phyloP scores from a whole-genome alignment of 2,113 vertebrate species.

The Antigone vipio region DNA sequence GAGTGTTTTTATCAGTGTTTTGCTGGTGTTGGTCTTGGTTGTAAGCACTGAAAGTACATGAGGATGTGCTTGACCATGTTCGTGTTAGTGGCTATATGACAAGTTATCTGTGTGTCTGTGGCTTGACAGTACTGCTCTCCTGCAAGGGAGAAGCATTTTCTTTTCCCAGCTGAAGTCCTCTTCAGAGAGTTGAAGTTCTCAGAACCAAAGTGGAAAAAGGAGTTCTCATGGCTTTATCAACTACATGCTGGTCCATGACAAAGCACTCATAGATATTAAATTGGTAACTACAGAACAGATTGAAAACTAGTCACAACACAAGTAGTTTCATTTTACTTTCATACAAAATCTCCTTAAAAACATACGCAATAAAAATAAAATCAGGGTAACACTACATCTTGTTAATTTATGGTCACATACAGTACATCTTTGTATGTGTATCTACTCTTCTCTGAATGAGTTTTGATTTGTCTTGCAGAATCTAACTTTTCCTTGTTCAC shows the following conservation, averaged over 20 bases:
- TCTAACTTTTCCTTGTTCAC: background rate
- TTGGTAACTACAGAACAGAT: background rate
- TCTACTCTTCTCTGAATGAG: background rate
- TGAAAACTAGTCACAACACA: background rate
- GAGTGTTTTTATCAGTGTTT: background rate
- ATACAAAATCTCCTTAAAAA: background rate
- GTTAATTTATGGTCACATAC: background rate
- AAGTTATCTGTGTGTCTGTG: background rate
- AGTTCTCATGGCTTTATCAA: background rate
- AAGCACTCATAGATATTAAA: background rate
- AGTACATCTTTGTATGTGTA: background rate
- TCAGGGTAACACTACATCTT: background rate
- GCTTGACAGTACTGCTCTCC: background rate
- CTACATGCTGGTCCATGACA: background rate
- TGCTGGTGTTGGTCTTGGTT: background rate
- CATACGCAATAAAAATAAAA: background rate
- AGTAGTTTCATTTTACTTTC: background rate
- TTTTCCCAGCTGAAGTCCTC: background rate
- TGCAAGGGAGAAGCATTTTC: background rate
- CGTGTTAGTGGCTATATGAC: background rate
- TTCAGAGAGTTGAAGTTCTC: background rate
- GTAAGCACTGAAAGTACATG: background rate
- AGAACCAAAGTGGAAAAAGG: background rate
- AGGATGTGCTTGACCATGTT: background rate
- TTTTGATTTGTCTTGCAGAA: background rate